Evolutionary conservation across 2,797 vertebrate genomes (phyloP), one percentile per base, ranked within the genome.

Genomic region (Cyprinella venusta): DNA sequence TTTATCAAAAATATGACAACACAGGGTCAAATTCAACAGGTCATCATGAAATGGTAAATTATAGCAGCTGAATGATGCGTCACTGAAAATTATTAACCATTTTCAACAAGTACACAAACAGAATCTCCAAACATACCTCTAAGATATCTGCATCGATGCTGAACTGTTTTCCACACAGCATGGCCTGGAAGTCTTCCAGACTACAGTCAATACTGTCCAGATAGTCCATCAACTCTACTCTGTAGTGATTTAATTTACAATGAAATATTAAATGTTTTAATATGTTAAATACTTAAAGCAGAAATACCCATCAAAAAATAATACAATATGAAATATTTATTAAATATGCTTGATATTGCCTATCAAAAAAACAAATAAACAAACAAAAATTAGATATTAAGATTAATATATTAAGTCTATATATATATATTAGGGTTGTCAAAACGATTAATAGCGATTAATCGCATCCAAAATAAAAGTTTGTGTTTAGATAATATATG

Each of bases 181-280:
- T 95, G 74, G 98, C 97, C 90, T 98, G 97, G 87, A 99, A 99
- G 89, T 99, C 97, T 90, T 99, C 97, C 91, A 99, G 94, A 90
- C 96, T 98, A 94, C 98, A 99, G 90, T 99, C 98, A 12, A 99
- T 99, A 79, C 98, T 99, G 92, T 98, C 97, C 90, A 99, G 94
- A 87, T 99, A 99, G 93, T 99, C 97, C 96, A 99, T 95, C 82
- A 99, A 94, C 90, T 99, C 98, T 89, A 98, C 92, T 92, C 98
- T 98, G 91, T 21, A 64, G 6, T 72, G 24, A 83, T 59, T 33
- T 50, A 21, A 81, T 65, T 48, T 40, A 59, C 26, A 76, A 40
- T 19, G 2, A 75, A 19, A 64, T 19, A 45, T 30, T 12, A n/a
- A 36, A 45, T 48, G 13, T n/a, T 64, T 15, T 12, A 48, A 48